Conservation (phyloP, 2,113 vertebrate species). For the Pica pica region DNA sequence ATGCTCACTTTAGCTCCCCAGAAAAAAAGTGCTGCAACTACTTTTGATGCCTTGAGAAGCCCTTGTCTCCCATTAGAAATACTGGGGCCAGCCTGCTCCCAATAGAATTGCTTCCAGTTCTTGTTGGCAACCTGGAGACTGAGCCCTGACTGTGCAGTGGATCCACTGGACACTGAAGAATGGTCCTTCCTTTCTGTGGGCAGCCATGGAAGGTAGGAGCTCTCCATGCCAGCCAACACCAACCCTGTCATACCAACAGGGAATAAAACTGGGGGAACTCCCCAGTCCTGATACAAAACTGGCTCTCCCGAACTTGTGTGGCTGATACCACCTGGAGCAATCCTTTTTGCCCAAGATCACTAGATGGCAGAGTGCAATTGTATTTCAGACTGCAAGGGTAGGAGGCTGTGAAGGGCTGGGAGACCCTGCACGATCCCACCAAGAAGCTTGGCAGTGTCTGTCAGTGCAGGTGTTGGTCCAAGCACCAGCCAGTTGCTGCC, state of each 20-base stretch:
- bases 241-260: background rate
- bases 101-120: background rate
- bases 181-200: background rate
- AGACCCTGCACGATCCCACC: background rate
- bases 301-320: background rate
- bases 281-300: background rate
- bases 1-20: background rate
- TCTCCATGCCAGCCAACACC: background rate
- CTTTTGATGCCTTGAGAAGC: background rate
- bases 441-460: background rate
- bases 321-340: background rate
- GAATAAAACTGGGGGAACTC: rapidly evolving
- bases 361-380: conserved; percentile 38
- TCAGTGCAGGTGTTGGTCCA: background rate
- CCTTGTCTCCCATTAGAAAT: background rate
- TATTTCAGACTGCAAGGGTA: background rate
- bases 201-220: background rate
- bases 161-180: background rate
- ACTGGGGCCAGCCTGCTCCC: background rate
- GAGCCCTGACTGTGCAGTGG: background rate
- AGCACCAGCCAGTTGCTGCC: background rate
- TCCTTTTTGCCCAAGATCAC: conserved; percentile 13
- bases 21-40: background rate
- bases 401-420: background rate
- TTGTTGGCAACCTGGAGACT: background rate